A percentile compares a stretch with the other conserved stretches of the same genome.
These are phyloP conservation scores for Scolopax bukidnonensis DNA, from an alignment of 2,797 vertebrate species.

Conservation along the genomic window DNA sequence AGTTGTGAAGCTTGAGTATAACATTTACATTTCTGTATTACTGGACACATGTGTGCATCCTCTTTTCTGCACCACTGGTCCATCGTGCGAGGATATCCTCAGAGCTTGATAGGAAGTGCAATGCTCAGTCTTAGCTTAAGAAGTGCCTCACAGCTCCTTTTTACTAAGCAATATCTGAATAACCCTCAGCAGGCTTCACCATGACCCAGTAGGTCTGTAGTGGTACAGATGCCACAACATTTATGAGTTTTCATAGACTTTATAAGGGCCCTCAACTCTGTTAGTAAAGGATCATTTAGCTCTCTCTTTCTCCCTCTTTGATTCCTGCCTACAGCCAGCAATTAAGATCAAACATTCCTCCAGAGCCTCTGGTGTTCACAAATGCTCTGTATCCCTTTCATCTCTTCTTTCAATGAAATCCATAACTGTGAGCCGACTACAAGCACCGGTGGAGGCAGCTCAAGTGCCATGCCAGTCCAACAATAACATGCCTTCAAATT, in stretches of 20 bases:
- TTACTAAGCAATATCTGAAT: neutral
- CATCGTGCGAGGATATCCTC: fast-evolving
- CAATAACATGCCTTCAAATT: neutral
- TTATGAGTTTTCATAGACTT: neutral
- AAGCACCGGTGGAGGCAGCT: neutral
- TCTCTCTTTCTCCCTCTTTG: neutral
- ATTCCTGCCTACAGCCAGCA: fast-evolving
- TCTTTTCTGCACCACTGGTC: neutral
- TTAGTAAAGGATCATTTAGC: neutral
- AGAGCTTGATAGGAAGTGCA: neutral
- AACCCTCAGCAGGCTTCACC: neutral
- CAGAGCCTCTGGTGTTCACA: neutral
- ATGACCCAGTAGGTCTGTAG: neutral
- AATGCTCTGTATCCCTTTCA: neutral
- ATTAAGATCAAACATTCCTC: neutral
- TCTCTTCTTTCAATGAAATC: neutral
- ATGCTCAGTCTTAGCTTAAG: neutral
- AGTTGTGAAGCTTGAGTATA: neutral
- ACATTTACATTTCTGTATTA: neutral
- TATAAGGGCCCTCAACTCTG: neutral
- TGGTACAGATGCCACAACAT: neutral
- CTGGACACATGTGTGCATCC: neutral
- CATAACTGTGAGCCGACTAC: neutral
- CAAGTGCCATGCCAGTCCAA: neutral
- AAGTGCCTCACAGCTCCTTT: neutral